A percentile compares a stretch with the other conserved stretches of the same genome.
phyloP scores from a whole-genome alignment of 2,797 vertebrate genomes.

The Sphenopsis melanotis region DNA sequence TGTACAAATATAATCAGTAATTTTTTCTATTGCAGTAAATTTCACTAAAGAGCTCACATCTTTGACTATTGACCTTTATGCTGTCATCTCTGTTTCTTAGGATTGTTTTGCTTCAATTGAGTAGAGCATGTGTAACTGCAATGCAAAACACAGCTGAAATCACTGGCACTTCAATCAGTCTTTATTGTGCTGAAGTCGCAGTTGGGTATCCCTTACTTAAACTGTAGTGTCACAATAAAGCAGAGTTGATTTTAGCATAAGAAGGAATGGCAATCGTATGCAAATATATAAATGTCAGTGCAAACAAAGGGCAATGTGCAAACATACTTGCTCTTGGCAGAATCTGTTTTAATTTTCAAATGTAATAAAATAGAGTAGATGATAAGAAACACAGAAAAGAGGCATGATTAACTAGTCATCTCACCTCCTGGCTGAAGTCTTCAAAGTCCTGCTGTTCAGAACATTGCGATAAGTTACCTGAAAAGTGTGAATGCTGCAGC shows the following conservation, averaged over 20 bases:
- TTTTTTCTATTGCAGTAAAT: background rate
- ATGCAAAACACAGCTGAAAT: constrained; percentile 65
- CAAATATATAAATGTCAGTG: constrained; percentile 19
- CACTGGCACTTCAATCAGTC: constrained; percentile 68
- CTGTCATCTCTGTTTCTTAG: background rate
- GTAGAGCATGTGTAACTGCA: constrained; percentile 53
- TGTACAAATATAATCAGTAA: background rate
- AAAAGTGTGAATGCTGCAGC: background rate
- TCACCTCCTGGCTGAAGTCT: background rate
- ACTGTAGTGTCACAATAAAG: constrained; percentile 49
- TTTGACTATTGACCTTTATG: background rate
- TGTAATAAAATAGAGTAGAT: background rate
- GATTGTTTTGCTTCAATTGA: constrained; percentile 58
- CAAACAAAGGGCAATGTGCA: constrained; percentile 1
- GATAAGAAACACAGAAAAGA: background rate
- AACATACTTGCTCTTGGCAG: background rate
- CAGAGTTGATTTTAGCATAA: constrained; percentile 56
- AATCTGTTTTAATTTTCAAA: constrained; percentile 20
- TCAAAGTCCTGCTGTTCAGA: constrained; percentile 6
- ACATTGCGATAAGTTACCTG: background rate
- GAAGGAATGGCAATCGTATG: background rate
- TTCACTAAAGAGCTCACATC: background rate
- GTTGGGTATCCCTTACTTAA: constrained; percentile 52
- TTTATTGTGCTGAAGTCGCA: constrained; percentile 59
- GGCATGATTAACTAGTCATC: background rate